Base-by-base conservation (phyloP, 2,888 invertebrate species). In the Melangyna quadrimaculata region DNA sequence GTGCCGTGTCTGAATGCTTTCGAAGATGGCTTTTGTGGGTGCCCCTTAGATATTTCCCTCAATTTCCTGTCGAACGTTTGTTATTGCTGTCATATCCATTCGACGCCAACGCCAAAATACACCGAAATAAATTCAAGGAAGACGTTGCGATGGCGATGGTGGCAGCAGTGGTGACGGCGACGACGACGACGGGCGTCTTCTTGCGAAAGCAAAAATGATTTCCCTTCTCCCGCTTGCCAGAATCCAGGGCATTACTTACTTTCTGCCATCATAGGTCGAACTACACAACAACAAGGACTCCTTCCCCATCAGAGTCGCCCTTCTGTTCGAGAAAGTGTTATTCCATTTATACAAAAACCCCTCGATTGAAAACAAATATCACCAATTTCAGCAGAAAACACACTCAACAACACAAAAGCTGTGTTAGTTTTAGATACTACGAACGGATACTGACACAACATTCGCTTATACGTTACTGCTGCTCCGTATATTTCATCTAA, bases 61-160 rank as follows among this genome's bases (percentile, higher is more conserved):
- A 72, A 72, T 72, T 72, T 63, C 73, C 73, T 73, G 61, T 51
- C 48, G 72, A 73, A 48, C 57, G 57, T 72, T 86, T 86, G 81
- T 78, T 86, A 81, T 86, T 86, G 81, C 81, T 70, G 81, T 81
- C 86, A 77, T 69, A 81, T 69, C 77, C 77, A 81, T 78, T 73
- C 77, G 81, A 86, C 86, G 86, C 84, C 80, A 86, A 55, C 19
- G 72, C 72, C 81, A 75, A n/a, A n/a, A 37, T 27, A 71, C 53
- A 71, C 19, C 53, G 59, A 72, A 84, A 81, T 72, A 81, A 86
- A 77, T 81, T 81, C 73, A 55, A 67, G 32, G 48, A 45, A 63
- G 63, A 63, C 27, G 63, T 35, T 7, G 27, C 24, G 24, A 22
- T n/a, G 63, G 22, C 22, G 32, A 8, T 9, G 55, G 17, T 32